phyloP scores from a whole-genome alignment of 2,113 vertebrate genomes.

The Daubentonia madagascariensis region DNA sequence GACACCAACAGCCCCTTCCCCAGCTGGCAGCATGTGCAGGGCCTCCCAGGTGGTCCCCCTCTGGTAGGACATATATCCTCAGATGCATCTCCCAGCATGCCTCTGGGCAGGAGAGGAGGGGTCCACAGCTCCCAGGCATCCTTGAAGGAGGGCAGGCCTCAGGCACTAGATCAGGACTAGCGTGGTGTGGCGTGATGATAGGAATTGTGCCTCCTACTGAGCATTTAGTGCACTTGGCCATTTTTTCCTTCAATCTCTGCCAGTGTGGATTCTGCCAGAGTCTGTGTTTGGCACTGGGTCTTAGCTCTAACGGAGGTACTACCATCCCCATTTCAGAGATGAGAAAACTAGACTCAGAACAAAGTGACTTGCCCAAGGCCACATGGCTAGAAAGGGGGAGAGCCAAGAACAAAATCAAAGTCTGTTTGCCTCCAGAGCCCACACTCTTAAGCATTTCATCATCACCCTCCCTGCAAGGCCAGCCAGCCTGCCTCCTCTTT shows the following conservation, averaged over 20 bases:
- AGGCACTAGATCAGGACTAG: not conserved
- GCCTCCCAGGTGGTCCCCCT: not conserved
- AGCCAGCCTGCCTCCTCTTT: not conserved
- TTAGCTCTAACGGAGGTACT: not conserved
- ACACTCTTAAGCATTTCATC: not conserved
- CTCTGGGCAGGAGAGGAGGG: not conserved
- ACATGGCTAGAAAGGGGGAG: not conserved
- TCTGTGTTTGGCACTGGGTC: not conserved
- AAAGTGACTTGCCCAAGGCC: constrained; percentile 7
- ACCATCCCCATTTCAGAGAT: not conserved
- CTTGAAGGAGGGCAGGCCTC: not conserved
- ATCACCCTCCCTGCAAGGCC: not conserved
- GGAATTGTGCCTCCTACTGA: not conserved
- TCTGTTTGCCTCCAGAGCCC: not conserved
- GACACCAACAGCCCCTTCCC: not conserved
- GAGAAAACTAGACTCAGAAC: not conserved
- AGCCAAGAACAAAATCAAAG: not conserved
- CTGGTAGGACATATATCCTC: not conserved
- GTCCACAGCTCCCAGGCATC: not conserved
- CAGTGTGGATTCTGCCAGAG: not conserved
- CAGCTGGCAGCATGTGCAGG: not conserved
- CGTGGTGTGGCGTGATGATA: not conserved
- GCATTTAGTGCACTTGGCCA: too few species aligned
- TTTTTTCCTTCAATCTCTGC: not conserved
- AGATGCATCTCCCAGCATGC: not conserved